Percentiles rank a stretch among this genome's conserved stretches.
These are phyloP conservation scores for Tragelaphus strepsiceros DNA, from an alignment of 2,113 vertebrate genomes.

Conservation along the genomic window DNA sequence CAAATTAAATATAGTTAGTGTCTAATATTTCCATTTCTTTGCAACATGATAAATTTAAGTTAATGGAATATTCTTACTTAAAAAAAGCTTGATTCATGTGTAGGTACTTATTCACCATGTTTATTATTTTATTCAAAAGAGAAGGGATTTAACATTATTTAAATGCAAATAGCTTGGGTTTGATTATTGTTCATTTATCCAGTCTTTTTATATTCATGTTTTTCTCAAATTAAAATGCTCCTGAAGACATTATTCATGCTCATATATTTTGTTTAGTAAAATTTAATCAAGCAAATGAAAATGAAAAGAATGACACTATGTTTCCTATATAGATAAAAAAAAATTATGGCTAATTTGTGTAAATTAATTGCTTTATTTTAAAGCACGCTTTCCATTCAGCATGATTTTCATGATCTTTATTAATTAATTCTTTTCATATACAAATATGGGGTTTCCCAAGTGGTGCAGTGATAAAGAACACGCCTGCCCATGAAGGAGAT, in stretches of 20 bases:
- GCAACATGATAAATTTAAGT: neutral
- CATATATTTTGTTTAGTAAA: slow-evolving; percentile 38
- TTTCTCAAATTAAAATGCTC: slow-evolving; percentile 30
- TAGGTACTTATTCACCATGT: neutral
- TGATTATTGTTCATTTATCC: slow-evolving; percentile 14
- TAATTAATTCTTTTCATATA: neutral
- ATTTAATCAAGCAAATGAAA: slow-evolving; percentile 46
- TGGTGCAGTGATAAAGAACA: neutral
- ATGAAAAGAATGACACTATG: neutral
- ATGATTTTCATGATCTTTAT: neutral
- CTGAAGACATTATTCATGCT: slow-evolving; percentile 31
- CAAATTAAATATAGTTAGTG: neutral
- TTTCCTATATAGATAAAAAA: slow-evolving; percentile 11
- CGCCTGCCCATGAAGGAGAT: neutral
- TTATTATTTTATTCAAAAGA: slow-evolving; percentile 20
- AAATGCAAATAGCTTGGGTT: slow-evolving; percentile 23
- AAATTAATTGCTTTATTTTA: slow-evolving; percentile 12
- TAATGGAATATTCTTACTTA: neutral
- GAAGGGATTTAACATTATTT: slow-evolving; percentile 19
- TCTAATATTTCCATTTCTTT: neutral
- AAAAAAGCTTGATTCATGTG: neutral
- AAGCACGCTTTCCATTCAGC: neutral
- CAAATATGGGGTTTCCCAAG: neutral
- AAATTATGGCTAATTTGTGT: neutral
- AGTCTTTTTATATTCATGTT: neutral